Percentiles rank a stretch among this genome's conserved stretches.
Evolutionary conservation across 2,113 vertebrate genomes (phyloP).

Genomic region (Aegotheles bennettii): DNA sequence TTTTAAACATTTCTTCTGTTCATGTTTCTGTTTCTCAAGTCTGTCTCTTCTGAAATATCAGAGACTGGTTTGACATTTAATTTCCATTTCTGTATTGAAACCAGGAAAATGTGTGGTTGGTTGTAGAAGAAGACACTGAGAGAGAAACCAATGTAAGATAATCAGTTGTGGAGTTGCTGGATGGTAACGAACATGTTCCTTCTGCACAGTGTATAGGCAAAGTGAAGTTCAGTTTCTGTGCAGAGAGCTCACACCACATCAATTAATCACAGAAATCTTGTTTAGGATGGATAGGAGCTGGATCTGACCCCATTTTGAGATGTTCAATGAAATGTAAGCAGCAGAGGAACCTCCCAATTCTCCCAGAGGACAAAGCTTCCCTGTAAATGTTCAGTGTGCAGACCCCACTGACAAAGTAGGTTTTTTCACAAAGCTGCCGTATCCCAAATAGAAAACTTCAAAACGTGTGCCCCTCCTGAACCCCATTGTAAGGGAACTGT

Average conservation of each 20-base stretch:
- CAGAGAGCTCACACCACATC: not conserved
- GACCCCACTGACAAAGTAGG: not conserved
- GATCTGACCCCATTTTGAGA: not conserved
- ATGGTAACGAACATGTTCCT: not conserved
- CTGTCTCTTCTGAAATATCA: conserved; percentile 16
- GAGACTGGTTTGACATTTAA: not conserved
- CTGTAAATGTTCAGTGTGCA: not conserved
- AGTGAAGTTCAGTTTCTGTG: not conserved
- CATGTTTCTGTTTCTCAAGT: conserved; percentile 3
- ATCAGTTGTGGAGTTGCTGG: not conserved
- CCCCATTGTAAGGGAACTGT: not conserved
- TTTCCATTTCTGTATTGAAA: conserved; percentile 9
- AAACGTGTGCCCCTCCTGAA: not conserved
- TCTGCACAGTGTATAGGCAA: not conserved
- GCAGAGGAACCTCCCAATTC: not conserved
- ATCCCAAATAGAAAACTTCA: not conserved
- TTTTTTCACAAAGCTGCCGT: not conserved
- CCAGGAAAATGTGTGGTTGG: not conserved
- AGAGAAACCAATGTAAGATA: not conserved
- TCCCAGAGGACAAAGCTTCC: not conserved
- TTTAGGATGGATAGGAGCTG: not conserved
- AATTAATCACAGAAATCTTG: not conserved
- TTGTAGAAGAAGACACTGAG: not conserved
- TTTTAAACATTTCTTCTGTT: not conserved
- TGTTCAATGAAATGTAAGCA: not conserved